Conservation (phyloP, 2,113 vertebrate genomes). For the Gavialis gangeticus region DNA sequence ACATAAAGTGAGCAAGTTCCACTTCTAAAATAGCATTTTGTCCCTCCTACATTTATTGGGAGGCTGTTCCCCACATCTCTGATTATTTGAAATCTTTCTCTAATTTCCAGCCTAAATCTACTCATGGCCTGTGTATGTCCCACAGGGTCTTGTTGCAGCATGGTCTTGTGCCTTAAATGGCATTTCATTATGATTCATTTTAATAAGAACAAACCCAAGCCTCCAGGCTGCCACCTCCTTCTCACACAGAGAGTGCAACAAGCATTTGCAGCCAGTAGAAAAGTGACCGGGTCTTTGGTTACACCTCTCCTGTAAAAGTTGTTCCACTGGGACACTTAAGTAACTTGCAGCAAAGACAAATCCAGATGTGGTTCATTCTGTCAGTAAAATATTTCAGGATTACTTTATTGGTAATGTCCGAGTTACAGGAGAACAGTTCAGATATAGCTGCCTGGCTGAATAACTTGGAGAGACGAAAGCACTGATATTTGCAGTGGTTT, state of each 20-base stretch:
- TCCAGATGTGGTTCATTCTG: conserved; percentile 10
- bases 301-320: not conserved
- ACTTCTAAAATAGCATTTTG: too few species aligned
- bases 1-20: too few species aligned
- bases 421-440: not conserved
- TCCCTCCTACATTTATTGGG: too few species aligned
- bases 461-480: conserved; percentile 11
- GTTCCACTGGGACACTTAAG: conserved; percentile 13
- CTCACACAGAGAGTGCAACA: not conserved
- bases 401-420: not conserved
- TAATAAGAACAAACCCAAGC: not conserved
- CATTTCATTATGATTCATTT: not conserved
- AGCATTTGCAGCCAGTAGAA: not conserved
- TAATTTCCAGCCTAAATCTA: too few species aligned
- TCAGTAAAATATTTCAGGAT: conserved; percentile 24
- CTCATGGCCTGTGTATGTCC: too few species aligned
- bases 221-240: not conserved
- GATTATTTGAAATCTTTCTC: too few species aligned
- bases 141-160: too few species aligned
- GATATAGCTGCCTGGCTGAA: conserved; percentile 34
- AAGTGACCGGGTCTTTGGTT: not conserved
- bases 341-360: not conserved
- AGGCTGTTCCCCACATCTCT: too few species aligned
- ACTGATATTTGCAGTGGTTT: conserved; percentile 39
- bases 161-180: too few species aligned